Evolutionary conservation across 2,113 vertebrate species (phyloP).

Genomic region (Sus scrofa): T2T-Sscrofa CM000822.6:25742501-25743000

Average conservation of each 20-base stretch:
- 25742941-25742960: neutral
- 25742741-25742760: accelerated
- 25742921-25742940: neutral
- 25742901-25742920: conserved; percentile 9
- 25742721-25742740: neutral
- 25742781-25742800: neutral
- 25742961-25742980: conserved; percentile 67
- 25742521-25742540: neutral
- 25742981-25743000: conserved; percentile 92
- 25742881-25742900: conserved; percentile 45
- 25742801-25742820: conserved; percentile 22
- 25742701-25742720: neutral
- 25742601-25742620: conserved; percentile 52
- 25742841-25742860: conserved; percentile 52
- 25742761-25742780: neutral
- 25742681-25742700: conserved; percentile 18
- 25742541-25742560: conserved; percentile 36
- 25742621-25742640: neutral
- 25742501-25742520: neutral
- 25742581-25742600: conserved; percentile 39
- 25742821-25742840: neutral
- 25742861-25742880: conserved; percentile 47
- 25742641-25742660: neutral
- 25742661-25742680: neutral
- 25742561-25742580: conserved; percentile 46